Evolutionary conservation across 2,888 invertebrate species (phyloP).

Genomic region (Iselma pallidipennis): DNA sequence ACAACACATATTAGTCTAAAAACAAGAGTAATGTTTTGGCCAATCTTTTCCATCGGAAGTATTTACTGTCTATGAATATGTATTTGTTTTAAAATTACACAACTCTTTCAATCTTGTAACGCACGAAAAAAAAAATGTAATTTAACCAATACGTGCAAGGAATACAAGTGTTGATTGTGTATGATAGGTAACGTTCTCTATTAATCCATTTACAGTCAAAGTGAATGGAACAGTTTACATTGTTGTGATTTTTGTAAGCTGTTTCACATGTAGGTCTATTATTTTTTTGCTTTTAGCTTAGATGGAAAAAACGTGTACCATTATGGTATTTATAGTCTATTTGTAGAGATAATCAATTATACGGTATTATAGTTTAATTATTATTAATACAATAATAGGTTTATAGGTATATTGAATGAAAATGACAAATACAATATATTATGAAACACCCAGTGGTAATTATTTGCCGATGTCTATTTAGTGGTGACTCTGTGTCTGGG

Average conservation of each 20-base stretch:
- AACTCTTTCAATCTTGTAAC: not conserved
- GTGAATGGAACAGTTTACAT: conserved; percentile 22
- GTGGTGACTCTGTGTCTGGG: not conserved
- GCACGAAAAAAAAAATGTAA: not conserved
- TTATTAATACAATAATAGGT: no score
- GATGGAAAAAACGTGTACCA: not conserved
- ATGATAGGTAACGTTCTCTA: conserved; percentile 16
- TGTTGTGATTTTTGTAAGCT: conserved; percentile 17
- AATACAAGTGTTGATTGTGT: conserved; percentile 17
- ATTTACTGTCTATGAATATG: no score
- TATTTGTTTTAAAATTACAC: no score
- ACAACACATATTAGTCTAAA: no score
- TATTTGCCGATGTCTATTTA: conserved; percentile 3
- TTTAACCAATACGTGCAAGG: conserved; percentile 19
- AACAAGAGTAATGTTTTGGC: no score
- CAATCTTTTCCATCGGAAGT: no score
- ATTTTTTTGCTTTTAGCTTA: not conserved
- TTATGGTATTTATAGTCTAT: no score
- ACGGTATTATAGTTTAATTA: no score
- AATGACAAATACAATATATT: no score
- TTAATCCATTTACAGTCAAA: conserved; percentile 23
- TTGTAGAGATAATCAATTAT: not conserved
- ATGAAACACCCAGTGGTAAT: no score
- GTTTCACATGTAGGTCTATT: conserved; percentile 1
- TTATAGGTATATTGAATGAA: no score